Conservation (phyloP, 2,113 vertebrate species). For the Proteles cristata region DNA sequence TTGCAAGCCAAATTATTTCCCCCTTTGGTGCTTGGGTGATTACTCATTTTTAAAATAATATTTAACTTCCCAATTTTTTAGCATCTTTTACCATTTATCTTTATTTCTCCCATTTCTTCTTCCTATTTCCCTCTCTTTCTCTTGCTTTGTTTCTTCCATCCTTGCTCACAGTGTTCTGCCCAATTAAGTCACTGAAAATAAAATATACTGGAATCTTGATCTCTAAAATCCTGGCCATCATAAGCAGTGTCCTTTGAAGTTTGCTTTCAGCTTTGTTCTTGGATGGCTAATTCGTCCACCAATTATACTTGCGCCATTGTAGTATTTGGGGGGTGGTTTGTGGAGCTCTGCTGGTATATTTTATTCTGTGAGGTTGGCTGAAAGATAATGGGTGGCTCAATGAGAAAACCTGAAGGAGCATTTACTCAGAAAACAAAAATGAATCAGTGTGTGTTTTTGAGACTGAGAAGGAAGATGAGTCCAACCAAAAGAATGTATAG, state of each 20-base stretch:
- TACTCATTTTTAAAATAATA: not conserved
- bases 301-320: not conserved
- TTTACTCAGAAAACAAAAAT: not conserved
- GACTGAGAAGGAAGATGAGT: not conserved
- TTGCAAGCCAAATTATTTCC: not conserved
- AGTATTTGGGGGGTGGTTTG: not conserved
- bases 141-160: not conserved
- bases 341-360: not conserved
- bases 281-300: not conserved
- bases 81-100: not conserved
- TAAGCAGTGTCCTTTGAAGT: not conserved
- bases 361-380: constrained; percentile 13
- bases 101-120: not conserved
- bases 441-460: not conserved
- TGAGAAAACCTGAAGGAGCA: not conserved
- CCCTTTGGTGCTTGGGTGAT: constrained; percentile 12
- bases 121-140: not conserved
- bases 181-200: not conserved
- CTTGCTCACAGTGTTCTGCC: not conserved
- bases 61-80: not conserved
- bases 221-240: constrained; percentile 15
- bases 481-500: not conserved
- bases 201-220: not conserved
- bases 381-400: not conserved
- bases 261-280: not conserved